Conservation (phyloP, 2,797 vertebrate species). For the Hypotaenidia philippensis region DNA sequence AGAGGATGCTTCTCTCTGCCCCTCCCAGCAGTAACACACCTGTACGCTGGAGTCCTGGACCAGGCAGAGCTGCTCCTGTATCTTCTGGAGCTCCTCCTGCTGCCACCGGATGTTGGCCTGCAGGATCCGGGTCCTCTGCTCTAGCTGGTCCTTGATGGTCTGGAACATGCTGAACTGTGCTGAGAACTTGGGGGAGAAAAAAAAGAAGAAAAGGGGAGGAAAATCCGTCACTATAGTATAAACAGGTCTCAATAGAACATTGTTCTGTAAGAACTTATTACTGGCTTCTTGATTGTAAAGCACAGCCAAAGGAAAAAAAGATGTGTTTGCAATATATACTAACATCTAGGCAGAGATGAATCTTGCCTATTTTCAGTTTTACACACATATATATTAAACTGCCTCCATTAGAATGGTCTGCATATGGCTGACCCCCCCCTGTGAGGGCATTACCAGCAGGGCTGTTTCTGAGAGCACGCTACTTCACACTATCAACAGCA, state of each 20-base stretch:
- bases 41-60: slow-evolving; percentile 82
- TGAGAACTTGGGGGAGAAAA: slow-evolving; percentile 64
- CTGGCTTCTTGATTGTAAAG: slow-evolving; percentile 3
- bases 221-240: not conserved
- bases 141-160: slow-evolving; percentile 83
- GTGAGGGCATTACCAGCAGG: not conserved
- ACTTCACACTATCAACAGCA: slow-evolving; percentile 1
- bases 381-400: not conserved
- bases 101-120: slow-evolving; percentile 86
- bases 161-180: slow-evolving; percentile 84
- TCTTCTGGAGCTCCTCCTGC: slow-evolving; percentile 85
- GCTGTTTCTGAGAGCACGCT: not conserved
- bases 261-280: not conserved
- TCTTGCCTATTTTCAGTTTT: slow-evolving; percentile 7
- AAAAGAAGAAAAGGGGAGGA: fast-evolving
- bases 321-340: not conserved
- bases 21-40: slow-evolving; percentile 44
- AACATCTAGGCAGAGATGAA: not conserved
- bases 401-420: not conserved
- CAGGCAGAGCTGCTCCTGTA: slow-evolving; percentile 84
- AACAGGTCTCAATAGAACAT: not conserved
- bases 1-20: not conserved
- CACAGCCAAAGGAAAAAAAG: not conserved
- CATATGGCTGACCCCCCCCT: not conserved
- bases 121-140: slow-evolving; percentile 81